A percentile compares a stretch with the other conserved stretches of the same genome.
phyloP scores from a whole-genome alignment of 2,888 invertebrate species.

The Deilephila porcellus region DNA sequence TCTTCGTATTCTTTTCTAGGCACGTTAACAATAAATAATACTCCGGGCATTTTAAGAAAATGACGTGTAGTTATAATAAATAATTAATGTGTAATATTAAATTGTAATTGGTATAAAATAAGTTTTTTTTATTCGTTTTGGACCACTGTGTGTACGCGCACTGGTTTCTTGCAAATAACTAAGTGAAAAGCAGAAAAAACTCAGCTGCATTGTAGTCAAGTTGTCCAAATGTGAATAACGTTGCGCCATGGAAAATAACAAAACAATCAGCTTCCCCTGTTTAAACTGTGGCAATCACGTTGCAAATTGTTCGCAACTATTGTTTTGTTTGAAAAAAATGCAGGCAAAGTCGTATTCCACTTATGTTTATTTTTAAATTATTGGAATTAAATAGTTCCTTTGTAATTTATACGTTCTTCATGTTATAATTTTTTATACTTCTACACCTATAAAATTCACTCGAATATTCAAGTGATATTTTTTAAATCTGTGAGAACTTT shows the following conservation, averaged over 20 bases:
- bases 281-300: slow-evolving; percentile 33
- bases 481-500: slow-evolving; percentile 31
- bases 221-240: slow-evolving; percentile 1
- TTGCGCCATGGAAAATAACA: slow-evolving; percentile 47
- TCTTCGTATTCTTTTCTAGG: slow-evolving; percentile 82
- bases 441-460: not conserved
- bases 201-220: slow-evolving; percentile 7
- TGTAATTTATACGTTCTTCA: too few relatives aligned
- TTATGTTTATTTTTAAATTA: not conserved
- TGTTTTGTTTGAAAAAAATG: not conserved
- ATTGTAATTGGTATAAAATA: too few relatives aligned
- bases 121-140: not conserved
- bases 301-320: slow-evolving; percentile 22
- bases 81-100: not conserved
- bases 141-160: not conserved
- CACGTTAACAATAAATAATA: slow-evolving; percentile 84
- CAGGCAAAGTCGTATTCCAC: not conserved
- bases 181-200: not conserved
- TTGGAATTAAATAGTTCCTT: not conserved
- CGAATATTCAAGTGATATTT: slow-evolving; percentile 31
- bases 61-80: not conserved
- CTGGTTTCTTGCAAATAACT: not conserved
- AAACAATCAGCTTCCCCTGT: slow-evolving; percentile 59
- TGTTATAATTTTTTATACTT: too few relatives aligned
- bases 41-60: slow-evolving; percentile 75